Percentiles rank a stretch among this genome's conserved stretches.
Evolutionary conservation across 2,888 invertebrate genomes (phyloP).

Genomic region (Clunio marinus): DNA sequence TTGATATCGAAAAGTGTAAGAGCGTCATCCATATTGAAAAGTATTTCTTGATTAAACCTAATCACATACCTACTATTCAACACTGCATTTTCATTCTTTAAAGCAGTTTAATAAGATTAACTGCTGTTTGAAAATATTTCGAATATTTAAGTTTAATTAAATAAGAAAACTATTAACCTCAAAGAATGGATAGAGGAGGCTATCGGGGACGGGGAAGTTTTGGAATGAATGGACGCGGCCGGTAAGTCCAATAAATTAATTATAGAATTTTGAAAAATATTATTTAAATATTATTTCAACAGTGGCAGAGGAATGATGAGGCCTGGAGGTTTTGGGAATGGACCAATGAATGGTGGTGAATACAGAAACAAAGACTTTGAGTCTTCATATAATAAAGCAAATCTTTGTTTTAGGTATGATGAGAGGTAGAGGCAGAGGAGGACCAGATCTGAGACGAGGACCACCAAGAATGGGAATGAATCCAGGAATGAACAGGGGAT

Average conservation of each 20-base stretch:
- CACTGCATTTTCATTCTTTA: too few species aligned
- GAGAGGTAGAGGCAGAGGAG: neutral
- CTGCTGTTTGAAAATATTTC: too few species aligned
- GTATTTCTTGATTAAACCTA: too few species aligned
- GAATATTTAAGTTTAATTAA: too few species aligned
- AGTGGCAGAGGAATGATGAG: slow-evolving; percentile 35
- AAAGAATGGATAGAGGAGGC: neutral
- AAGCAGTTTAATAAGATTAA: too few species aligned
- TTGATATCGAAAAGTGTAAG: too few species aligned
- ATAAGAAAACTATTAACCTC: neutral
- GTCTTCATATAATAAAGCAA: neutral
- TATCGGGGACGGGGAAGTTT: neutral
- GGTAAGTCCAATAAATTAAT: neutral
- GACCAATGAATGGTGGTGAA: slow-evolving; percentile 24
- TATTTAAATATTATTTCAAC: neutral
- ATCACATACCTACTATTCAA: too few species aligned
- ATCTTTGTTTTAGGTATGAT: neutral
- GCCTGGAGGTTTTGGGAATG: slow-evolving; percentile 16
- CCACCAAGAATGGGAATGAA: slow-evolving; percentile 27
- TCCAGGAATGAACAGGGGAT: neutral
- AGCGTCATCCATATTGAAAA: too few species aligned
- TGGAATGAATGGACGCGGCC: slow-evolving; percentile 5
- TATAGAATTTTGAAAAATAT: neutral
- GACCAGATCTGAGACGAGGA: neutral
- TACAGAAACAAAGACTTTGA: neutral